Conservation (phyloP, 2,113 vertebrate species). For the Elephas maximus region DNA sequence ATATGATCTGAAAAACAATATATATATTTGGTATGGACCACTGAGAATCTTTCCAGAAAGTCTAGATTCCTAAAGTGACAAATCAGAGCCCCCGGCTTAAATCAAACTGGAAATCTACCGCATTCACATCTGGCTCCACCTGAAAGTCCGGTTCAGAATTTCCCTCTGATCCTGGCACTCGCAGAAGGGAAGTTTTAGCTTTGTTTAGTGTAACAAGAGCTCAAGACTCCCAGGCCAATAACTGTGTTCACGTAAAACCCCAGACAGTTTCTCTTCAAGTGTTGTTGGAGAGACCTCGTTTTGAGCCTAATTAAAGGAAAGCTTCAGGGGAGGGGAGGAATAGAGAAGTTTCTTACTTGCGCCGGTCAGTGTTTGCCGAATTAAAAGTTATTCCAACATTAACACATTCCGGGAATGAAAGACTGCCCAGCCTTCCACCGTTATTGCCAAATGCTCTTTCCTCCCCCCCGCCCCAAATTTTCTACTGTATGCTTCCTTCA, state of each 20-base stretch:
- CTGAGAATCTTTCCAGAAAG: slow-evolving; percentile 45
- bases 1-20: not conserved
- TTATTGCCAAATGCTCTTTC: not conserved
- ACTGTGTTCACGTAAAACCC: slow-evolving; percentile 60
- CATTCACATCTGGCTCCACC: slow-evolving; percentile 60
- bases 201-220: slow-evolving; percentile 79
- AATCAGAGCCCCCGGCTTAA: not conserved
- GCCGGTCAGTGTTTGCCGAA: slow-evolving; percentile 21
- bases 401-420: slow-evolving; percentile 28
- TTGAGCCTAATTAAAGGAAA: slow-evolving; percentile 53
- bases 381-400: not conserved
- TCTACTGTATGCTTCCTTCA: not conserved
- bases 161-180: slow-evolving; percentile 71
- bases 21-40: not conserved
- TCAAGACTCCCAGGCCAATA: slow-evolving; percentile 61
- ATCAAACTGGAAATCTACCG: not conserved
- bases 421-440: not conserved
- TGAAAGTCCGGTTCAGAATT: slow-evolving; percentile 85
- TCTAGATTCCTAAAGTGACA: not conserved
- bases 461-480: not conserved
- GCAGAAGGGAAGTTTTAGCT: slow-evolving; percentile 80
- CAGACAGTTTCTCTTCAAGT: slow-evolving; percentile 68
- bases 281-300: slow-evolving; percentile 66
- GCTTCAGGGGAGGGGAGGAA: not conserved
- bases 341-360: not conserved